These are phyloP conservation scores for Mormyrops attenuatus DNA, from an alignment of 2,797 vertebrate species.

Conservation along the genomic window DNA sequence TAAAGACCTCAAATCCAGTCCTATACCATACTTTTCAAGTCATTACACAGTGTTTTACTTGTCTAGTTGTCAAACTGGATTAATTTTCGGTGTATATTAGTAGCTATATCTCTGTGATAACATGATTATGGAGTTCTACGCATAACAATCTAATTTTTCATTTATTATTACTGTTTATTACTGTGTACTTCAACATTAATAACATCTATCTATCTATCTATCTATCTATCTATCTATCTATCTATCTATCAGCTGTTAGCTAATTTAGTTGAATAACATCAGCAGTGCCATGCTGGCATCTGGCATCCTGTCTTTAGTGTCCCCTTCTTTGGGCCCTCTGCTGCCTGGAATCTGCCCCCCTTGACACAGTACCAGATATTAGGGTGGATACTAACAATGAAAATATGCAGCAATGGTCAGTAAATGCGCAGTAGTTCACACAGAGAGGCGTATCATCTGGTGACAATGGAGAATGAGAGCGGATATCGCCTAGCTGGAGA, in stretches of 20 bases:
- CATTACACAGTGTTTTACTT: background rate
- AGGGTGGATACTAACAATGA: background rate
- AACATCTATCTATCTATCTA: background rate
- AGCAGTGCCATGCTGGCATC: background rate
- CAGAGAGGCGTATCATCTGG: background rate
- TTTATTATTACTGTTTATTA: background rate
- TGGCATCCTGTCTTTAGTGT: background rate
- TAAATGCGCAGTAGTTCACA: background rate
- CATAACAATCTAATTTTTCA: background rate
- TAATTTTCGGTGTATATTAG: background rate
- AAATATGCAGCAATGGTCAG: background rate
- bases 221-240: background rate
- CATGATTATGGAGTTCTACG: background rate
- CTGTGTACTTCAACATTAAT: background rate
- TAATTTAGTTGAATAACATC: background rate
- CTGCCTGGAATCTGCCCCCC: background rate
- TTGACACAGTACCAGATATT: background rate
- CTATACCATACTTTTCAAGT: background rate
- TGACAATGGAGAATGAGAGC: background rate
- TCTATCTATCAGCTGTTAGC: background rate
- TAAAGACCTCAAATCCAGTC: background rate
- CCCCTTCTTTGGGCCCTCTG: background rate
- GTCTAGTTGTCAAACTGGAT: background rate
- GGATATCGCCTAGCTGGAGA: background rate
- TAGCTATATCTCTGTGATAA: background rate